Evolutionary conservation across 2,888 invertebrate species (phyloP).

Genomic region (Dasypogon diadema): DNA sequence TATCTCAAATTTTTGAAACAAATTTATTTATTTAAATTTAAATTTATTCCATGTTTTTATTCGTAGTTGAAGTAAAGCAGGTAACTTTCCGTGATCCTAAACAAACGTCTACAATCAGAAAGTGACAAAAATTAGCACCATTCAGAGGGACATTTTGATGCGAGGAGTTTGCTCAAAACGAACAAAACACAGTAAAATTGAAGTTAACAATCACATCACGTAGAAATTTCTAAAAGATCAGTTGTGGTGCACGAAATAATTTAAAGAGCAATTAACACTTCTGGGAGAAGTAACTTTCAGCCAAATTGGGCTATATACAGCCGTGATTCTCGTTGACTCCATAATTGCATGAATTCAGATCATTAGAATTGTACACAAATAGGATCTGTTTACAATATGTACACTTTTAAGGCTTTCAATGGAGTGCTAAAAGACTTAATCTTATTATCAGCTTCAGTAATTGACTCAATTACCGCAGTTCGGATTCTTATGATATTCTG

Average conservation of each 20-base stretch:
- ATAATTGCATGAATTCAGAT: no score
- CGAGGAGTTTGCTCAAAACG: no score
- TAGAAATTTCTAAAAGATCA: conserved; percentile 13
- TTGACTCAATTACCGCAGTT: conserved; percentile 20
- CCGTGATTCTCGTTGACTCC: no score
- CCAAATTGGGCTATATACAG: no score
- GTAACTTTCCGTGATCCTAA: no score
- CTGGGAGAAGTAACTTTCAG: neutral
- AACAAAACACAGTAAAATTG: neutral
- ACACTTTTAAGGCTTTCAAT: neutral
- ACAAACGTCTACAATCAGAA: no score
- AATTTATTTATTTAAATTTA: no score
- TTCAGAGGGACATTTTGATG: neutral
- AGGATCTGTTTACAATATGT: neutral
- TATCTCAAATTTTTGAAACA: no score
- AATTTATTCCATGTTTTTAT: no score
- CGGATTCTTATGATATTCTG: neutral
- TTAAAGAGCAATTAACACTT: conserved; percentile 27
- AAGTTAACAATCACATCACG: conserved; percentile 19
- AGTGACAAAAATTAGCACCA: conserved; percentile 35
- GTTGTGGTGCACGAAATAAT: neutral
- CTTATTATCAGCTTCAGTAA: conserved; percentile 17
- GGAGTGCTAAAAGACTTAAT: conserved; percentile 25
- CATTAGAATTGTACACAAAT: no score
- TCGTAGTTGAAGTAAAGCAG: no score